phyloP scores from a whole-genome alignment of 2,888 invertebrate genomes.

The Drymonia ruficornis region DNA sequence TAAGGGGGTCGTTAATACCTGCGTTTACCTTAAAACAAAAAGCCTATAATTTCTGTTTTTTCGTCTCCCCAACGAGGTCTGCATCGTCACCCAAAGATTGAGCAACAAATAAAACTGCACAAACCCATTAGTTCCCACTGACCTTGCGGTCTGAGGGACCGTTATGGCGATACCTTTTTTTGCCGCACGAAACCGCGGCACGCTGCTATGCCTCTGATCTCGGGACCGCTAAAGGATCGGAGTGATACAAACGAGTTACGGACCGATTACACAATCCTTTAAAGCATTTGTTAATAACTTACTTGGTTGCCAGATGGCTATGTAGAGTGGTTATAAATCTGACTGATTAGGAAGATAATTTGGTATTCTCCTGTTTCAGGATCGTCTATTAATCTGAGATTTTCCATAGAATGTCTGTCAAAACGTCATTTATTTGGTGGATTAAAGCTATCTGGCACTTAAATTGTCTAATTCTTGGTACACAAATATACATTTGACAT shows the following conservation, averaged over 20 bases:
- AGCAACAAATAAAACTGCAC: conserved; percentile 50
- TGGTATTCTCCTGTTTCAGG: no score
- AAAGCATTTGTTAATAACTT: conserved; percentile 10
- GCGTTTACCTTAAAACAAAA: no score
- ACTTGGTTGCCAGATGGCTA: not conserved
- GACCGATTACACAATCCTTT: conserved; percentile 38
- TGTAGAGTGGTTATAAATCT: not conserved
- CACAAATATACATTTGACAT: no score
- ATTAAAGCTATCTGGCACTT: no score
- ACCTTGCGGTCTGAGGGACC: conserved; percentile 69
- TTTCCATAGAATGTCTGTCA: no score
- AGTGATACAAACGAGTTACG: conserved; percentile 58
- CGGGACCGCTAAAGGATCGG: conserved; percentile 72
- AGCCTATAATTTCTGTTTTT: not conserved
- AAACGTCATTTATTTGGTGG: no score
- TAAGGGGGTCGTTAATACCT: no score
- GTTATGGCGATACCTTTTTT: conserved; percentile 65
- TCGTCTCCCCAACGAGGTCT: not conserved
- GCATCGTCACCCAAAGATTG: conserved; percentile 2
- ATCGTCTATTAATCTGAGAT: no score
- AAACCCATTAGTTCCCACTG: conserved; percentile 66
- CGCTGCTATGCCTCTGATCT: conserved; percentile 80
- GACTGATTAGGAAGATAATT: no score
- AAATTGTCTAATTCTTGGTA: no score
- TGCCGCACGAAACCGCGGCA: conserved; percentile 55